These are phyloP conservation scores for Agapostemon virescens DNA, from an alignment of 2,888 invertebrate species.

Conservation along the genomic window DNA sequence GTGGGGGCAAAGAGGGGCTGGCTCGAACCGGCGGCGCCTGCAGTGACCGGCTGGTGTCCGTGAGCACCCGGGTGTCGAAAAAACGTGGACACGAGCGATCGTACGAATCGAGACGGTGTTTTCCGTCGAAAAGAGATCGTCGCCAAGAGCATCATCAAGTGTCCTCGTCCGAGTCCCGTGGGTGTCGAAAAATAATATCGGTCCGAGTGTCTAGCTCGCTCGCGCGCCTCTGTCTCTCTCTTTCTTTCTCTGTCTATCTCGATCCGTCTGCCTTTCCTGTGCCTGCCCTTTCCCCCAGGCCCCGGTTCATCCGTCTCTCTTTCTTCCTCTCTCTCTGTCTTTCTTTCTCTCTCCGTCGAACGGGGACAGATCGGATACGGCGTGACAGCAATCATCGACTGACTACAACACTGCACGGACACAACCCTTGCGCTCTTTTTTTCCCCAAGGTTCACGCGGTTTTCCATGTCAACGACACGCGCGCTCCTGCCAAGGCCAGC, in stretches of 20 bases:
- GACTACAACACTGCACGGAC: constrained; percentile 43
- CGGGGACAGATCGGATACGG: constrained; percentile 43
- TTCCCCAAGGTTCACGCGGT: constrained; percentile 65
- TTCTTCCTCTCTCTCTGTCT: constrained; percentile 36
- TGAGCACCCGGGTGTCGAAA: constrained; percentile 66
- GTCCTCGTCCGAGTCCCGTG: neutral
- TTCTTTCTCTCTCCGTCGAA: constrained; percentile 27
- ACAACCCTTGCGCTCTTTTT: constrained; percentile 59
- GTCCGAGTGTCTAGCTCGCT: constrained; percentile 14
- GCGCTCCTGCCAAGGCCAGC: constrained; percentile 74
- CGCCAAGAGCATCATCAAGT: constrained; percentile 15
- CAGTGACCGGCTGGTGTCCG: constrained; percentile 76
- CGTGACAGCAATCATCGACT: constrained; percentile 48
- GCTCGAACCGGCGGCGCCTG: constrained; percentile 69
- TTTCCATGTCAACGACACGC: constrained; percentile 76
- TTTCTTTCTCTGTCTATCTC: neutral
- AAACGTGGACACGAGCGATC: constrained; percentile 58
- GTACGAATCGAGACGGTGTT: constrained; percentile 11
- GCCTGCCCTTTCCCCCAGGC: neutral
- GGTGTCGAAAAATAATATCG: constrained; percentile 10
- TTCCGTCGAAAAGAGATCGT: constrained; percentile 9
- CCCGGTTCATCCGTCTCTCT: constrained; percentile 23
- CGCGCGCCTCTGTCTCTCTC: neutral
- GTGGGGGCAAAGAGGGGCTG: constrained; percentile 59
- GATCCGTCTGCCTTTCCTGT: constrained; percentile 26